Percentiles rank a stretch among this genome's conserved stretches.
Evolutionary conservation across 2,797 vertebrate species (phyloP).

Genomic region (Malacoraja senta): DNA sequence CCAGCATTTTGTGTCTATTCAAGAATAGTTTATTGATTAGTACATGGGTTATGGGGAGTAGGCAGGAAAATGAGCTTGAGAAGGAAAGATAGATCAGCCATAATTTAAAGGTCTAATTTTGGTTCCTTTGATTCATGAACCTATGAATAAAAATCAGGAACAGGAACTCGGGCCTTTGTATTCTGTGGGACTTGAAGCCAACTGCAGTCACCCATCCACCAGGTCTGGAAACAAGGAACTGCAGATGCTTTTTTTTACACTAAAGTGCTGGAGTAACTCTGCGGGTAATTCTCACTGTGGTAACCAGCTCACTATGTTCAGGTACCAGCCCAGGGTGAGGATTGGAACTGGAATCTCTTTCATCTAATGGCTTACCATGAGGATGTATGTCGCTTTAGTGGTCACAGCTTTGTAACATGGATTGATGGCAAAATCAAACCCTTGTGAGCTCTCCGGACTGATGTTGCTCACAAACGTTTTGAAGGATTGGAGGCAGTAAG

Average conservation of each 20-base stretch:
- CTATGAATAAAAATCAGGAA: background rate
- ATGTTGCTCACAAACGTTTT: background rate
- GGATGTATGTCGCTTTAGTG: background rate
- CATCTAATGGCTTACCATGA: background rate
- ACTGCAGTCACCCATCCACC: background rate
- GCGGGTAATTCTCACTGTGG: no score
- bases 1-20: no score
- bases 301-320: background rate
- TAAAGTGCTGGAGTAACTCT: no score
- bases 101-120: no score
- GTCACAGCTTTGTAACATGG: background rate
- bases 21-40: no score
- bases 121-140: no score
- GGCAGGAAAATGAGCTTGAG: no score
- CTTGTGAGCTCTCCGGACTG: background rate
- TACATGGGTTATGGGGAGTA: no score
- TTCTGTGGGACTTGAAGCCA: background rate
- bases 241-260: no score
- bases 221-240: background rate
- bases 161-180: background rate
- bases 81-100: no score
- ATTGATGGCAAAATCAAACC: background rate
- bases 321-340: background rate
- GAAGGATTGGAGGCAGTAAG: background rate
- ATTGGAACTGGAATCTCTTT: background rate